These are phyloP conservation scores for Calephelis virginiensis DNA, from an alignment of 1,140 invertebrate genomes.

Conservation along the genomic window DNA sequence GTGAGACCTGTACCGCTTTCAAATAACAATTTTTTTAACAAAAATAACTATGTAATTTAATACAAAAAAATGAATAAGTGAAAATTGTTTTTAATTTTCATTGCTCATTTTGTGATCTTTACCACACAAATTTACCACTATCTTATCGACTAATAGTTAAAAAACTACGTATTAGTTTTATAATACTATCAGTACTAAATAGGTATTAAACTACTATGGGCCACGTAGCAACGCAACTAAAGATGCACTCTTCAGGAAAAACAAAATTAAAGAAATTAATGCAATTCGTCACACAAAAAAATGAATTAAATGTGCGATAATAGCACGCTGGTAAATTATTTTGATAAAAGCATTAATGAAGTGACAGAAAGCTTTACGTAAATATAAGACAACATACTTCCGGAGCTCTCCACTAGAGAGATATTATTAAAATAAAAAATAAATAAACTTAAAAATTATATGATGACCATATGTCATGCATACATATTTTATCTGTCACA, in stretches of 20 bases:
- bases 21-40: conserved; percentile 5
- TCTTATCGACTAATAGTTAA: conserved; percentile 6
- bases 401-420: conserved; percentile 77
- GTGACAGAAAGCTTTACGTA: conserved; percentile 65
- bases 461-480: conserved; percentile 64
- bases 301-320: conserved; percentile 25
- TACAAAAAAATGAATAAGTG: not conserved
- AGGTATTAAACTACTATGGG: conserved; percentile 2
- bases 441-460: conserved; percentile 46
- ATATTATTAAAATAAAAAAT: conserved; percentile 51
- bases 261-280: conserved; percentile 13
- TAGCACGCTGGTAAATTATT: conserved; percentile 34
- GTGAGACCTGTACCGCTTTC: conserved; percentile 16
- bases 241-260: conserved; percentile 12
- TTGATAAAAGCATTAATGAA: conserved; percentile 51
- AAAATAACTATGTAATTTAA: not conserved
- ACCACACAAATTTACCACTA: conserved; percentile 20
- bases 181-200: not conserved
- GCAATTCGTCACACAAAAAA: conserved; percentile 8
- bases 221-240: conserved; percentile 15
- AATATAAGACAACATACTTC: conserved; percentile 57
- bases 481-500: conserved; percentile 64
- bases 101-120: not conserved
- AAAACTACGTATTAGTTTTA: conserved; percentile 12
- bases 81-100: not conserved